Evolutionary conservation across 2,113 vertebrate species (phyloP).

Genomic region (Brevimyrus niger): DNA sequence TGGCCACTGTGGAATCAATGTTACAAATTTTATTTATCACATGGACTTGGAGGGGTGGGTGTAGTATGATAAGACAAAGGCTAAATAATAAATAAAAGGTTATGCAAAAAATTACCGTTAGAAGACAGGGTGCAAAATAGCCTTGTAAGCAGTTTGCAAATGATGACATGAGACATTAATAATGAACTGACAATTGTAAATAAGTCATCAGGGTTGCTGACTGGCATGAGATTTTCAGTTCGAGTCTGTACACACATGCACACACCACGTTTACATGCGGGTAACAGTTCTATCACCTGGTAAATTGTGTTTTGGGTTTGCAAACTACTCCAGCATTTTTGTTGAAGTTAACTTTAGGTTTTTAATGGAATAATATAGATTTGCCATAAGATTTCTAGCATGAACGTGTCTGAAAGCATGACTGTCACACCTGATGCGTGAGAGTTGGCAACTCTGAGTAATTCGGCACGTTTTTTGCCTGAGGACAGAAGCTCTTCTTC

Average conservation of each 20-base stretch:
- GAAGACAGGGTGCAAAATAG: neutral
- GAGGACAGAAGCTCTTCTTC: neutral
- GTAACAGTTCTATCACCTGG: neutral
- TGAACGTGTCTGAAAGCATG: neutral
- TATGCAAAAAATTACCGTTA: neutral
- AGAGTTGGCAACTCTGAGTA: neutral
- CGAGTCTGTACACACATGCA: neutral
- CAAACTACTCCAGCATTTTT: neutral
- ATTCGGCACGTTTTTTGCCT: neutral
- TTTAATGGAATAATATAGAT: no score
- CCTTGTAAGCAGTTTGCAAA: neutral
- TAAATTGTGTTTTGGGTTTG: neutral
- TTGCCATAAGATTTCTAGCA: no score
- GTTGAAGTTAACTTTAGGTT: no score
- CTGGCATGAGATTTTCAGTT: neutral
- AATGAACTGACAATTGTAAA: neutral
- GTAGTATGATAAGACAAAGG: neutral
- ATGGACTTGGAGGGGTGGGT: neutral
- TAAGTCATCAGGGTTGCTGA: neutral
- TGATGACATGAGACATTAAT: neutral
- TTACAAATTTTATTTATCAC: neutral
- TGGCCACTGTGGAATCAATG: neutral
- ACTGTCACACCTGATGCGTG: neutral
- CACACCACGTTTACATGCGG: neutral
- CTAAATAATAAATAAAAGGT: neutral